Evolutionary conservation across 2,888 invertebrate species (phyloP).

Genomic region (Ophonus ardosiacus): DNA sequence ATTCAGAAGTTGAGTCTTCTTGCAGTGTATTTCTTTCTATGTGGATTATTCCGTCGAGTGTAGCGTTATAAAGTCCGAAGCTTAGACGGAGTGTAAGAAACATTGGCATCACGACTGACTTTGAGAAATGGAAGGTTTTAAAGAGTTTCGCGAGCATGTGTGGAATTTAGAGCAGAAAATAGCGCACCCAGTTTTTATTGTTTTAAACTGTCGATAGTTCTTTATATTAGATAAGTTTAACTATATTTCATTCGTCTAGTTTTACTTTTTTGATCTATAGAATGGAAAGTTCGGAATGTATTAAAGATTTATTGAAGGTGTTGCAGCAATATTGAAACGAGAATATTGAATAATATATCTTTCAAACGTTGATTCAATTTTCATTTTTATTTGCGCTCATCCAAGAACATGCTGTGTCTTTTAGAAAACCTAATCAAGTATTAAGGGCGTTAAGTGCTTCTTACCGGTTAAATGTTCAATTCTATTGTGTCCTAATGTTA

Average conservation of each 20-base stretch:
- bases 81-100: not conserved
- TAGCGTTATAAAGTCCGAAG: not conserved
- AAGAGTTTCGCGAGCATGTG: conserved; percentile 39
- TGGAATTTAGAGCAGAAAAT: conserved; percentile 18
- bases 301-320: not conserved
- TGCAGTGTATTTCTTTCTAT: not conserved
- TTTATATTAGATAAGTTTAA: conserved; percentile 27
- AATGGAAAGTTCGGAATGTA: not conserved
- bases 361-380: too few species aligned
- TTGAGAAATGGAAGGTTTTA: conserved; percentile 40
- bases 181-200: conserved; percentile 18
- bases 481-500: too few species aligned
- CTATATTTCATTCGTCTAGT: not conserved
- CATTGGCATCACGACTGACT: conserved; percentile 12
- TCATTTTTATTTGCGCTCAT: too few species aligned
- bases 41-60: not conserved
- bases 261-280: not conserved
- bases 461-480: too few species aligned
- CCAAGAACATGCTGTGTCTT: too few species aligned
- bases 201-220: conserved; percentile 39
- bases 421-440: too few species aligned
- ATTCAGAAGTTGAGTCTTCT: too few species aligned
- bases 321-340: not conserved
- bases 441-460: too few species aligned
- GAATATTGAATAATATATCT: not conserved